These are phyloP conservation scores for Ctena decussata DNA, from an alignment of 2,888 invertebrate species.

Conservation along the genomic window DNA sequence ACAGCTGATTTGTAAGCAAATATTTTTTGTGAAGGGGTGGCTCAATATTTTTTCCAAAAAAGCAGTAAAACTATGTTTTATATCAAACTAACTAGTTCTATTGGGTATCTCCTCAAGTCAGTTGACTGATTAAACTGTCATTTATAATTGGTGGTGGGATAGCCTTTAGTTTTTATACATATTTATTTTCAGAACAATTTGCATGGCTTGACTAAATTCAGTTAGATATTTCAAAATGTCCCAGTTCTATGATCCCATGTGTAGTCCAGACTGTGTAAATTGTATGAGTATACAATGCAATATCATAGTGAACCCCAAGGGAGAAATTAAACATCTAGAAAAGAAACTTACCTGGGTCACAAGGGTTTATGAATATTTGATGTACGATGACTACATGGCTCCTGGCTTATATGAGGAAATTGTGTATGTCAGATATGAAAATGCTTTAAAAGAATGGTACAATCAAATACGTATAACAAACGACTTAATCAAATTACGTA, in stretches of 20 bases:
- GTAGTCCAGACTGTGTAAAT: background rate
- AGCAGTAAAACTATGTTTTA: background rate
- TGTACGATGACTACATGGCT: background rate
- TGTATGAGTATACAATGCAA: background rate
- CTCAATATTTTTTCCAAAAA: background rate
- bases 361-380: background rate
- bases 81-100: background rate
- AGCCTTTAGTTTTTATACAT: background rate
- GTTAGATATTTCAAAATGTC: background rate
- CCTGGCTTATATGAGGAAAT: background rate
- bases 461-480: background rate
- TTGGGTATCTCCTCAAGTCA: background rate
- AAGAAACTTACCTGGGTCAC: background rate
- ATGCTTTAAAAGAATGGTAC: background rate
- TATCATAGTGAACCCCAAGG: background rate
- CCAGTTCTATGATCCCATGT: background rate
- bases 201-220: background rate
- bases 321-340: background rate
- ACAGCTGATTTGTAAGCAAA: background rate
- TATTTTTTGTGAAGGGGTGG: background rate
- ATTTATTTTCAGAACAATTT: background rate
- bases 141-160: conserved; percentile 7
- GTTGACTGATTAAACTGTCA: conserved; percentile 1
- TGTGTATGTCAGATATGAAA: background rate
- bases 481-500: background rate